Percentiles rank a stretch among this genome's conserved stretches.
Evolutionary conservation across 2,888 invertebrate species (phyloP).

Genomic region (Patella depressa): DNA sequence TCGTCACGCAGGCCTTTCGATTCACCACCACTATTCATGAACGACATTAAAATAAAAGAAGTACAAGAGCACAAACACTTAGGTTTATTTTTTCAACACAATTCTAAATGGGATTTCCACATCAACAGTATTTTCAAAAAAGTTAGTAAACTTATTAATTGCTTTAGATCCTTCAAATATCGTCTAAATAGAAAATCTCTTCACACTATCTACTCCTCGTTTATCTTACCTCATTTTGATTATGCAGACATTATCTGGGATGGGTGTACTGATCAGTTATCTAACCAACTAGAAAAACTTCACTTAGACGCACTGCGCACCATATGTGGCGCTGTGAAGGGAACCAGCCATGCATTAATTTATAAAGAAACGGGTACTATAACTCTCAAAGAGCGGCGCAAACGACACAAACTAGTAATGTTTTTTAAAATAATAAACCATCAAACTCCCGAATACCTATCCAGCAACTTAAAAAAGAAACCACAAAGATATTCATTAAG

Average conservation of each 20-base stretch:
- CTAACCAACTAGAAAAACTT: not conserved
- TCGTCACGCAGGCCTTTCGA: too few relatives aligned
- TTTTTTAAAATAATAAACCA: not conserved
- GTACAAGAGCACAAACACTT: too few relatives aligned
- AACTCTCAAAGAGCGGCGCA: not conserved
- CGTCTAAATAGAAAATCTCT: conserved; percentile 7
- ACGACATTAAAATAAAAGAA: too few relatives aligned
- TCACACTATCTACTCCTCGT: not conserved
- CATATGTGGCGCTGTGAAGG: conserved; percentile 1
- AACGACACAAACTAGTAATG: not conserved
- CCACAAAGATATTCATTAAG: conserved; percentile 1
- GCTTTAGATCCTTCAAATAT: conserved; percentile 4
- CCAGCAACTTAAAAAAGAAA: not conserved
- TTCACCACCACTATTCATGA: too few relatives aligned
- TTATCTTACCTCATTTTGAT: conserved; percentile 6
- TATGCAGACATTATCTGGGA: not conserved
- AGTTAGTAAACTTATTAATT: not conserved
- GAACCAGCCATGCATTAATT: conserved; percentile 8
- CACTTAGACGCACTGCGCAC: conserved; percentile 4
- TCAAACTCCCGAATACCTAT: not conserved
- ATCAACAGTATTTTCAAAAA: too few relatives aligned
- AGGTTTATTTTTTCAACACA: too few relatives aligned
- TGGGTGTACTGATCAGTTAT: not conserved
- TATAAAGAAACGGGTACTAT: not conserved
- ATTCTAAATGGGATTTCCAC: too few relatives aligned